phyloP scores from a whole-genome alignment of 2,797 vertebrate genomes.

The Lagocephalus sceleratus region DNA sequence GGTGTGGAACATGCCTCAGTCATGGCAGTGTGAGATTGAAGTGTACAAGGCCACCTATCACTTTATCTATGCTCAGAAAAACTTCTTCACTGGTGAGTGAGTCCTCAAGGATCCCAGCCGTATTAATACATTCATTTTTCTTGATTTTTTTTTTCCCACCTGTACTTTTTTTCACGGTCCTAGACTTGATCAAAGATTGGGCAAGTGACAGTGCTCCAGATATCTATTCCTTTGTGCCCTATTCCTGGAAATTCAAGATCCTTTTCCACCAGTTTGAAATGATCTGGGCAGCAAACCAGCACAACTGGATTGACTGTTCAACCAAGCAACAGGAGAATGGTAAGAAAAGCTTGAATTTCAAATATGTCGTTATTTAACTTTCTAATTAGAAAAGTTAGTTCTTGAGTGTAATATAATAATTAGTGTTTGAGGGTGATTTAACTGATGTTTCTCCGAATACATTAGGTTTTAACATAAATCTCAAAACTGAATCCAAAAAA shows the following conservation, averaged over 20 bases:
- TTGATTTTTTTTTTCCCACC: not conserved
- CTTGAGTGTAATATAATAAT: too few relatives aligned
- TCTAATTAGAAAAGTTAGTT: not conserved
- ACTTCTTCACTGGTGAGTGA: conserved; percentile 91
- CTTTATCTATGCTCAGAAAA: conserved; percentile 98
- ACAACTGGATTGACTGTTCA: conserved; percentile 99
- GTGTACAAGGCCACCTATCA: conserved; percentile 99
- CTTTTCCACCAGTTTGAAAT: conserved; percentile 99
- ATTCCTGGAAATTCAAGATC: conserved; percentile 96
- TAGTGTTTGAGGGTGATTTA: too few relatives aligned
- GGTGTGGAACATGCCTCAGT: conserved; percentile 97
- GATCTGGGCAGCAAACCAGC: conserved; percentile 98
- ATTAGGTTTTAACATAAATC: too few relatives aligned
- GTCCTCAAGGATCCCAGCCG: not conserved
- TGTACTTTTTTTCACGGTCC: not conserved
- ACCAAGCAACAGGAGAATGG: conserved; percentile 99
- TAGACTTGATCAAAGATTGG: conserved; percentile 98
- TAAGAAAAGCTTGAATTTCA: conserved; percentile 48
- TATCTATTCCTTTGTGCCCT: conserved; percentile 97
- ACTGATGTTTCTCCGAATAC: too few relatives aligned
- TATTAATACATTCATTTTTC: not conserved
- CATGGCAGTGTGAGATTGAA: conserved; percentile 96
- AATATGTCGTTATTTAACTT: not conserved
- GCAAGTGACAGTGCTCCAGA: conserved; percentile 94
- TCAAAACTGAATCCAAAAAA: not conserved